phyloP scores from a whole-genome alignment of 35 echinoderm and acorn worm species.

The Lytechinus pictus region DNA sequence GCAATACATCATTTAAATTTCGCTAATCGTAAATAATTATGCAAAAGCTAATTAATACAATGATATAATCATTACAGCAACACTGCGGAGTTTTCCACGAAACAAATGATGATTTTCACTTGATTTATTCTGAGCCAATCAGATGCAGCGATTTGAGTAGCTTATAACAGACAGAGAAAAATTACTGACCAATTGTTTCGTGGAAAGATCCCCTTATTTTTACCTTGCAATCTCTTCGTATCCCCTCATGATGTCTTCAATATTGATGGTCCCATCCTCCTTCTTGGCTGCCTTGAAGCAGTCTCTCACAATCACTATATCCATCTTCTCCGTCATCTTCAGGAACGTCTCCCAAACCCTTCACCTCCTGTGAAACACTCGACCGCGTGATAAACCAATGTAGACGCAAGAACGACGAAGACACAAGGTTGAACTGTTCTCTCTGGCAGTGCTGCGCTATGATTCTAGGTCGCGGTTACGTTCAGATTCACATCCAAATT shows the following conservation, averaged over 20 bases:
- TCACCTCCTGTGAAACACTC: not conserved
- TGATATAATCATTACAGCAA: too few relatives aligned
- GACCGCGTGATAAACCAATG: not conserved
- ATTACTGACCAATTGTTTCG: too few relatives aligned
- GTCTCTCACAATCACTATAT: not conserved
- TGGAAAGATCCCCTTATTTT: not conserved
- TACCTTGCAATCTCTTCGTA: conserved; percentile 31
- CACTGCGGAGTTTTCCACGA: too few relatives aligned
- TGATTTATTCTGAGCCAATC: too few relatives aligned
- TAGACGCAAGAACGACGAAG: not conserved
- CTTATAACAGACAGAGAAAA: too few relatives aligned
- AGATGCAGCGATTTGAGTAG: too few relatives aligned
- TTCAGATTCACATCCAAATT: not conserved
- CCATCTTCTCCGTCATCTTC: conserved; percentile 35
- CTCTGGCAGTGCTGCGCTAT: too few relatives aligned
- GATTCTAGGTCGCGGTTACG: too few relatives aligned
- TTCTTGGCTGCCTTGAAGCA: conserved; percentile 21
- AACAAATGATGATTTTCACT: too few relatives aligned
- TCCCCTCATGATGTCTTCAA: not conserved
- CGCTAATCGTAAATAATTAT: too few relatives aligned
- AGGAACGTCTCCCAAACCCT: not conserved
- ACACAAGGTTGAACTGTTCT: not conserved
- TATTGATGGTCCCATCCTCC: not conserved
- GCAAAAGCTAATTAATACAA: too few relatives aligned
- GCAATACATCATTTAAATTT: too few relatives aligned